Evolutionary conservation across 2,888 invertebrate species (phyloP).

Genomic region (Euspilapteryx auroguttella): DNA sequence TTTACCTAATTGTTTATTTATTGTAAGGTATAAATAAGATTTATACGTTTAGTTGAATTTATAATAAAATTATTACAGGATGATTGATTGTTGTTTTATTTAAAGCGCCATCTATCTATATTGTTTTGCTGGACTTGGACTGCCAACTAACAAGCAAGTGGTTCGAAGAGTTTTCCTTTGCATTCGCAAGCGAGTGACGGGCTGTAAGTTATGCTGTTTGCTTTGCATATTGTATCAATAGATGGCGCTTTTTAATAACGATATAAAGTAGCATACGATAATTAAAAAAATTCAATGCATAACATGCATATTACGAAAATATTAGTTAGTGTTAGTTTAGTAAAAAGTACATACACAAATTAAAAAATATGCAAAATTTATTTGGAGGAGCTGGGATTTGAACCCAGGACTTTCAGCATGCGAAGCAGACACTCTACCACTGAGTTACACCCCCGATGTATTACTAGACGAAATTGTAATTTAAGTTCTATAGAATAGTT

Average conservation of each 20-base stretch:
- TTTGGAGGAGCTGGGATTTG: constrained; percentile 55
- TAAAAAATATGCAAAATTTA: constrained; percentile 5
- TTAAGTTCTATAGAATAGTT: no score
- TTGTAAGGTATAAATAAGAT: constrained; percentile 61
- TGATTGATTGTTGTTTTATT: constrained; percentile 13
- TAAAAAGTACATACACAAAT: constrained; percentile 1
- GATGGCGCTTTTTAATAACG: no score
- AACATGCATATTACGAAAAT: no score
- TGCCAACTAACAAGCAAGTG: no score
- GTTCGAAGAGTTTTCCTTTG: no score
- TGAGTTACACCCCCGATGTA: constrained; percentile 43
- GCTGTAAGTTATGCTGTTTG: no score
- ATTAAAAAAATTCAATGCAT: no score
- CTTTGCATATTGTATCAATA: no score
- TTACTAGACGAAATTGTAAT: constrained; percentile 7
- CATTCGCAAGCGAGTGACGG: no score
- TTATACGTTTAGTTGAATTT: constrained; percentile 62
- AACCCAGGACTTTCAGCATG: constrained; percentile 58
- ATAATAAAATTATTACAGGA: constrained; percentile 42
- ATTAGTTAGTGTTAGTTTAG: background rate
- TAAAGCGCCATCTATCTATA: no score
- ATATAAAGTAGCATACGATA: background rate
- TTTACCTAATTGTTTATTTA: constrained; percentile 14
- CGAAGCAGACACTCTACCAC: constrained; percentile 56
- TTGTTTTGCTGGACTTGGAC: no score